phyloP scores from a whole-genome alignment of 2,888 invertebrate genomes.

The Abscondita cerata region DNA sequence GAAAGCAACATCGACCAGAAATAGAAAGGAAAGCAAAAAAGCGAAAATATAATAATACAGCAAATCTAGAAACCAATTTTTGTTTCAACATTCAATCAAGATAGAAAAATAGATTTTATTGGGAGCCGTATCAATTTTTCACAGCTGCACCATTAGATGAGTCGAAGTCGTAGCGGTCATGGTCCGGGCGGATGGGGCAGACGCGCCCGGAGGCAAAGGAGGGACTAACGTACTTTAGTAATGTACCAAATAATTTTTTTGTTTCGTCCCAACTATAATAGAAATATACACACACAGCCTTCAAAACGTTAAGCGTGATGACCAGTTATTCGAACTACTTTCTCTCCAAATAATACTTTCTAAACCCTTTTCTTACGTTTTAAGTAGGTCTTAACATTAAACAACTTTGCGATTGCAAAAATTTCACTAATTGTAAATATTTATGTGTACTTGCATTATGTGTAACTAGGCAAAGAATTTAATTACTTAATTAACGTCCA shows the following conservation, averaged over 20 bases:
- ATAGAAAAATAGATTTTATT: no score
- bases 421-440: conserved; percentile 6
- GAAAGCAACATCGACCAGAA: no score
- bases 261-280: no score
- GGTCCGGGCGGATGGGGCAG: conserved; percentile 48
- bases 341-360: conserved; percentile 31
- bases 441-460: not conserved
- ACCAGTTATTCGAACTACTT: conserved; percentile 26
- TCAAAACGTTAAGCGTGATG: no score
- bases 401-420: not conserved
- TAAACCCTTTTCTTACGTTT: conserved; percentile 23
- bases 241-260: conserved; percentile 1
- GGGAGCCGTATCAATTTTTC: conserved; percentile 19
- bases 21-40: no score
- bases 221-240: conserved; percentile 43
- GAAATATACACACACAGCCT: no score
- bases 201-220: conserved; percentile 44
- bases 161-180: conserved; percentile 40
- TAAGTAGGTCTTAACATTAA: conserved; percentile 25
- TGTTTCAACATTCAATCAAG: no score
- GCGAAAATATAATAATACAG: no score
- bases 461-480: no score
- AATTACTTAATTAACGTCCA: no score
- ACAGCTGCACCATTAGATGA: conserved; percentile 19
- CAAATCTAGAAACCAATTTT: no score